Conservation (phyloP, 2,797 vertebrate genomes). For the Coilia nasus region DNA sequence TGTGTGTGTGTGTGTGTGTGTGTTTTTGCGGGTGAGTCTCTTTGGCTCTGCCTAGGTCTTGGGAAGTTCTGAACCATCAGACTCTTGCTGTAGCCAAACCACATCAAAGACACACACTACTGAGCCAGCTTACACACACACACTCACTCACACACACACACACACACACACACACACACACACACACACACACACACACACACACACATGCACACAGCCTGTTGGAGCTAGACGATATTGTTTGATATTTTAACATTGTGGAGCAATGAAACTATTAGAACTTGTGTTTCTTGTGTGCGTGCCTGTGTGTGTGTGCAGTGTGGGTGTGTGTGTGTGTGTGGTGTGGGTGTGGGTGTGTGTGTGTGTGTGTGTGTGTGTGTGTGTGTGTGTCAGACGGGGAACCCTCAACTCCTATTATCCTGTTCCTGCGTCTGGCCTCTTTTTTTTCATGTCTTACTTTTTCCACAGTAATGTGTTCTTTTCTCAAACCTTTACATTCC, state of each 20-base stretch:
- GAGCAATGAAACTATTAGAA: background rate
- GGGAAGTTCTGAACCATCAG: slow-evolving; percentile 68
- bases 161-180: slow-evolving; percentile 9
- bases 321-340: no score
- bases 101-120: slow-evolving; percentile 66
- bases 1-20: slow-evolving; percentile 25
- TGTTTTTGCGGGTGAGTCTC: slow-evolving; percentile 37
- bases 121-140: slow-evolving; percentile 44
- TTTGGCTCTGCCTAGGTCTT: slow-evolving; percentile 47
- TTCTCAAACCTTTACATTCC: slow-evolving; percentile 23
- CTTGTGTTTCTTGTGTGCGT: background rate
- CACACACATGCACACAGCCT: background rate
- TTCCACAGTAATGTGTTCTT: slow-evolving; percentile 27
- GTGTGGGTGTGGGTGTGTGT: background rate
- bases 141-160: slow-evolving; percentile 32
- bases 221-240: slow-evolving; percentile 16
- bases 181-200: slow-evolving; percentile 16
- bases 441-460: background rate
- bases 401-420: slow-evolving; percentile 21
- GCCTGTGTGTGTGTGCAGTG: no score
- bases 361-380: slow-evolving; percentile 3
- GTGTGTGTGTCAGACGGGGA: slow-evolving; percentile 15
- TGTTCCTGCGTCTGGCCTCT: slow-evolving; percentile 10
- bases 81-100: slow-evolving; percentile 66
- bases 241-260: slow-evolving; percentile 25